phyloP scores from a whole-genome alignment of 2,888 invertebrate species.

The Ectemnius lituratus region DNA sequence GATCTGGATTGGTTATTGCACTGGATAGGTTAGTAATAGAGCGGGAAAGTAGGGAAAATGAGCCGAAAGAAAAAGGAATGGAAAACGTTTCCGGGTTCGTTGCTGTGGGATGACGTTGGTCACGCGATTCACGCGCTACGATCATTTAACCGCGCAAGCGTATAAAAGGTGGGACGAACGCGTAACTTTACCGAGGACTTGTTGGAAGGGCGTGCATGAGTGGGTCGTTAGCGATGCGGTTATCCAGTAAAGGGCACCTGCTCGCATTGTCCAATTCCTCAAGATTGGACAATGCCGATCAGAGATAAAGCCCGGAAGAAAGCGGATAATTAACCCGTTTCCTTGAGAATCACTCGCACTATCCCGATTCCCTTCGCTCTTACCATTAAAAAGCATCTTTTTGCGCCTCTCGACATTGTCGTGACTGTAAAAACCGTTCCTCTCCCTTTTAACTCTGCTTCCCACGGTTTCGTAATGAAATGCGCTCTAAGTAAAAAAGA shows the following conservation, averaged over 20 bases:
- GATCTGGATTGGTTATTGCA: too few species aligned
- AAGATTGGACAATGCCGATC: not conserved
- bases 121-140: conserved; percentile 68
- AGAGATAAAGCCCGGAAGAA: conserved; percentile 7
- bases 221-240: conserved; percentile 37
- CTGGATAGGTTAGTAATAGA: not conserved
- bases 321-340: not conserved
- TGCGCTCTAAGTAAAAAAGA: too few species aligned
- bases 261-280: not conserved
- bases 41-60: not conserved
- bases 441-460: too few species aligned
- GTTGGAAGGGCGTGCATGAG: conserved; percentile 35
- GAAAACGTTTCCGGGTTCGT: conserved; percentile 65
- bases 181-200: conserved; percentile 39
- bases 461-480: too few species aligned
- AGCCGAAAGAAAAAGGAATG: conserved; percentile 10
- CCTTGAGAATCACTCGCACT: not conserved
- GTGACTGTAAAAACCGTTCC: too few species aligned
- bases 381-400: too few species aligned
- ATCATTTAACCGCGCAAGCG: conserved; percentile 56
- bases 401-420: too few species aligned
- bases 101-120: conserved; percentile 63
- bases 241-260: not conserved
- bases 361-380: not conserved
- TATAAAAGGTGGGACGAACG: conserved; percentile 22